phyloP scores from a whole-genome alignment of 2,888 invertebrate species.

The Baronia brevicornis region DNA sequence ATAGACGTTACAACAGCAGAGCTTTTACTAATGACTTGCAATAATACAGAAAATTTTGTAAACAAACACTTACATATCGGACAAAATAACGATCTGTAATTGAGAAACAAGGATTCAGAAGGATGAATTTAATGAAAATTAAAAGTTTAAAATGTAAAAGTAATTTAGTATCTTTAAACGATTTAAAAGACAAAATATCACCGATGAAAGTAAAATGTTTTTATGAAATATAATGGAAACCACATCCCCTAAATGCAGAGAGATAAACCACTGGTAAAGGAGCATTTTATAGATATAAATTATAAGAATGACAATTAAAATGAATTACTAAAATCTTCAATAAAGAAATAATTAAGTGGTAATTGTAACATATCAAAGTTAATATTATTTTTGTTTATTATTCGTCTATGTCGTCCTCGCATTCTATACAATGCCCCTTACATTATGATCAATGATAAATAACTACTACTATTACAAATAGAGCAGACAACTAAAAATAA shows the following conservation, averaged over 20 bases:
- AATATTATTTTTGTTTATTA: no score
- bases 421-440: slow-evolving; percentile 33
- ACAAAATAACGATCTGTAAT: no score
- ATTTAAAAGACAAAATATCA: no score
- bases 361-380: no score
- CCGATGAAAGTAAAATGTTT: background rate
- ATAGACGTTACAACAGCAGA: no score
- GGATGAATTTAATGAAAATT: no score
- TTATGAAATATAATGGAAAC: slow-evolving; percentile 2
- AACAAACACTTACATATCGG: no score
- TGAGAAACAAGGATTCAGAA: no score
- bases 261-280: slow-evolving; percentile 20
- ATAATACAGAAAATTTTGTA: no score
- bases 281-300: slow-evolving; percentile 26
- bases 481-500: slow-evolving; percentile 44
- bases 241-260: slow-evolving; percentile 9
- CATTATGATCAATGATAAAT: slow-evolving; percentile 27
- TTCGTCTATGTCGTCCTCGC: slow-evolving; percentile 25
- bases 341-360: slow-evolving; percentile 17
- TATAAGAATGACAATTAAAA: slow-evolving; percentile 16
- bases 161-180: background rate
- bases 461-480: slow-evolving; percentile 29
- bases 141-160: slow-evolving; percentile 1
- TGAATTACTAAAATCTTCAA: background rate
- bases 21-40: no score